Evolutionary conservation across 2,888 invertebrate species (phyloP), one percentile per base, ranked within the genome.

Genomic region (Drosophila rellima): DNA sequence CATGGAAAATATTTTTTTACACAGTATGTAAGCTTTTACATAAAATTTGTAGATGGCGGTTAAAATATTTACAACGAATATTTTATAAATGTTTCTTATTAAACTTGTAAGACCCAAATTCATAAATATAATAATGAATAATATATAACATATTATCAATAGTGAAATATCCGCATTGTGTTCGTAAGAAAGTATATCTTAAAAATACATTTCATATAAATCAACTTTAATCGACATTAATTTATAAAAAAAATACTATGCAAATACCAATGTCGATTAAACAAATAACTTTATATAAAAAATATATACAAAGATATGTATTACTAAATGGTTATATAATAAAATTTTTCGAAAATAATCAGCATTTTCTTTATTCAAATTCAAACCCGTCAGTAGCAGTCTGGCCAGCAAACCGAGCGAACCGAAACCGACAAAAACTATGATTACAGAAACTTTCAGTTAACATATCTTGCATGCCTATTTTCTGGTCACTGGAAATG

Each of bases 21-120:
- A 64, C 66, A 70, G 69, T 50, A 66, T 70, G 62, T 85, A 88
- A 73, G 51, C 57, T 67, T 74, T 78, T 79, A 80, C 68, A 82
- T 74, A 17, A 42, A 45, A 78, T 68, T 74, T 70, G 75, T 71
- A 68, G 71, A 76, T 60, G 64, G 51, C 29, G 57, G 56, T 61
- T 52, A 74, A 73, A 78, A 74, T 88, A 82, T 85, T 88, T 78
- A 84, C 84, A 84, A 88, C 84, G 84, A 84, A 88, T 80, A 77
- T 82, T 88, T 85, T 85, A 76, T 66, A 76, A 78, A 81, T 78
- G 72, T 80, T 81, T 80, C 80, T 71, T 74, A 70, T 65, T 70
- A 63, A 50, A 71, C 26, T 62, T 59, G 31, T 59, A 69, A 68
- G 66, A 40, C 40, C 33, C 23, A 42, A 48, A 72, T 69, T 47